Percentiles rank a stretch among this genome's conserved stretches.
Evolutionary conservation across 2,797 vertebrate species (phyloP).

Genomic region (Paguma larvata): DNA sequence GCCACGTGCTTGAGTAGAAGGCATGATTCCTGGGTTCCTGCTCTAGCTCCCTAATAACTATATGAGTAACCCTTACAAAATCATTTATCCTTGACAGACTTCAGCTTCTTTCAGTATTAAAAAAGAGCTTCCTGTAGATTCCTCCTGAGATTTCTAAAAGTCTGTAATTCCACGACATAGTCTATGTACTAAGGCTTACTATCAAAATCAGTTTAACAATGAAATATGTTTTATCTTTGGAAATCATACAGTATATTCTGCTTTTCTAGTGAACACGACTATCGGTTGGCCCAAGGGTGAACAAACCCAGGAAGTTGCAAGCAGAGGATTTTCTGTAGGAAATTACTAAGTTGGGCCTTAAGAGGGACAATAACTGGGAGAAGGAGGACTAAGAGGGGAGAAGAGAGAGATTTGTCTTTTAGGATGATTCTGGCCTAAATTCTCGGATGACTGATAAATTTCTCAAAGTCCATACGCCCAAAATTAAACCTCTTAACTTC

Average conservation of each 20-base stretch:
- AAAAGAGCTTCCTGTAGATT: conserved; percentile 55
- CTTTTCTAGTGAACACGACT: conserved; percentile 50
- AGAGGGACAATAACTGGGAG: background rate
- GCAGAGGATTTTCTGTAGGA: background rate
- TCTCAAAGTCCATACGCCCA: background rate
- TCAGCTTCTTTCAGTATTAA: conserved; percentile 54
- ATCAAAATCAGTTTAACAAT: conserved; percentile 66
- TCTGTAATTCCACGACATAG: conserved; percentile 25
- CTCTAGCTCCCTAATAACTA: conserved; percentile 49
- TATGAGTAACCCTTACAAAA: conserved; percentile 72
- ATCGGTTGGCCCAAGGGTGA: background rate
- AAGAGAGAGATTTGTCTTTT: background rate
- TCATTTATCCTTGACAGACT: conserved; percentile 57
- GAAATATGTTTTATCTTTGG: conserved; percentile 54
- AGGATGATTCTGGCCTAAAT: background rate
- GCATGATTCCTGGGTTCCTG: conserved; percentile 1
- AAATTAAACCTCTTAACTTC: background rate
- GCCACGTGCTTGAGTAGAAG: background rate
- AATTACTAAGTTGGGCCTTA: background rate
- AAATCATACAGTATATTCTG: conserved; percentile 65
- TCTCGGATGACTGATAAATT: background rate
- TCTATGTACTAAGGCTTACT: conserved; percentile 65
- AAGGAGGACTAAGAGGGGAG: background rate
- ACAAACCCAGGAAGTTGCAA: background rate
- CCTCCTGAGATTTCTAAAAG: conserved; percentile 18